These are phyloP conservation scores for Asarcornis scutulata DNA, from an alignment of 2,113 vertebrate genomes.

Conservation along the genomic window DNA sequence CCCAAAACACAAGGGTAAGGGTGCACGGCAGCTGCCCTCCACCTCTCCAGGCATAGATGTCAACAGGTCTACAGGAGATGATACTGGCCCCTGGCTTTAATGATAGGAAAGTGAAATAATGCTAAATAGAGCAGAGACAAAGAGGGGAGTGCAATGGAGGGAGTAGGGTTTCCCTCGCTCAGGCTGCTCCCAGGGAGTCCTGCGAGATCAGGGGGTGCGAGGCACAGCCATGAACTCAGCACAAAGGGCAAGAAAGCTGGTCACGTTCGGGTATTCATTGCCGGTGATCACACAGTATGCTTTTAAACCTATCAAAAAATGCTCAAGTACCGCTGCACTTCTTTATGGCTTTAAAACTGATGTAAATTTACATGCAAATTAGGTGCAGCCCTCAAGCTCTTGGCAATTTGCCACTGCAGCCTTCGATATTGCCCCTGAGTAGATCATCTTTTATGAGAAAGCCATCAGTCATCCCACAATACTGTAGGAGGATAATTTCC, in stretches of 20 bases:
- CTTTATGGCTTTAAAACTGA: not conserved
- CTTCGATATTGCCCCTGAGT: not conserved
- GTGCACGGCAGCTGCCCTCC: too few relatives aligned
- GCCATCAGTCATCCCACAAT: not conserved
- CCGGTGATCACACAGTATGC: not conserved
- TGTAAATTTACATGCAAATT: constrained; percentile 9
- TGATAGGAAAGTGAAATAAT: rapidly evolving
- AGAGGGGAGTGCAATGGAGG: not conserved
- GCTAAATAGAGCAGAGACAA: not conserved
- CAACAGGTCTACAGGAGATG: not conserved
- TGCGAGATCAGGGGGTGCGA: not conserved
- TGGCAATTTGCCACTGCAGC: not conserved
- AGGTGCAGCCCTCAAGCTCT: constrained; percentile 9
- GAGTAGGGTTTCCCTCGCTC: not conserved
- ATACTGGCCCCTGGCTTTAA: rapidly evolving
- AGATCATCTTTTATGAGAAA: not conserved
- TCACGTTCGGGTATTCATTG: not conserved
- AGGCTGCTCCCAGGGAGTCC: rapidly evolving
- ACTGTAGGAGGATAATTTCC: not conserved
- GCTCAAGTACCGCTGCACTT: not conserved
- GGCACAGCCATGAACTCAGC: not conserved
- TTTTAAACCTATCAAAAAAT: not conserved
- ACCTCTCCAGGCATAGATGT: not conserved
- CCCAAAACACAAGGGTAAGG: not conserved
- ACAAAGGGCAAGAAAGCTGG: rapidly evolving